Evolutionary conservation across 2,888 invertebrate genomes (phyloP).

Genomic region (Xestobium rufovillosum): DNA sequence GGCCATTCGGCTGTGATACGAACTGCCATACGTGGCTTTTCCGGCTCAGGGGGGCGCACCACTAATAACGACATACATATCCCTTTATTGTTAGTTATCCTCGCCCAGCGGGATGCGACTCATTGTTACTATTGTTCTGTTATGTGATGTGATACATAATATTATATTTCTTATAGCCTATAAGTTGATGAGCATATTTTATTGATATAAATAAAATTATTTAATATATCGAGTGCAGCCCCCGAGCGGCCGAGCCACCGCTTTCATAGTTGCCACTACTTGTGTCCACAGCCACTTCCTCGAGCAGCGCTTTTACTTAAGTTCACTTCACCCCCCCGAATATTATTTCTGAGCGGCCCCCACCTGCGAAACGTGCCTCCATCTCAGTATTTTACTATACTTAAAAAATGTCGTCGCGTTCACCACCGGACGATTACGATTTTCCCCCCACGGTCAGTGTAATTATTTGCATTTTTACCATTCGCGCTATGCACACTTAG

Average conservation of each 20-base stretch:
- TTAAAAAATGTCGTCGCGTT: no score
- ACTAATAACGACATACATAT: constrained; percentile 46
- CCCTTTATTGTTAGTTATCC: constrained; percentile 45
- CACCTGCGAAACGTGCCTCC: constrained; percentile 35
- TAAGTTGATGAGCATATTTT: constrained; percentile 40
- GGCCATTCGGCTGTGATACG: constrained; percentile 44
- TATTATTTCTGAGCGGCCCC: constrained; percentile 32
- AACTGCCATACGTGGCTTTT: constrained; percentile 38
- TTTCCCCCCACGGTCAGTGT: background rate
- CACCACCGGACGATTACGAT: no score
- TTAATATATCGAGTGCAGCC: constrained; percentile 23
- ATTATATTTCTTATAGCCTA: constrained; percentile 41
- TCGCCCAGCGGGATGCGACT: constrained; percentile 31
- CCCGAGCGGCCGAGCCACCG: constrained; percentile 23
- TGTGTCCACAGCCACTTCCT: constrained; percentile 17
- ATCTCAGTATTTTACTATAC: constrained; percentile 38
- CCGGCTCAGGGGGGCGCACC: constrained; percentile 27
- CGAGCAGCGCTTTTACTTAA: background rate
- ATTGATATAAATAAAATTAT: constrained; percentile 24
- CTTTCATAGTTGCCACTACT: constrained; percentile 25
- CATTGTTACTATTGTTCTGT: constrained; percentile 46
- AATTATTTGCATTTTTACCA: constrained; percentile 2
- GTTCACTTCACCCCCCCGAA: background rate
- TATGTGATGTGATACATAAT: constrained; percentile 43
- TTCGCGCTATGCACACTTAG: background rate